Evolutionary conservation across 1,140 invertebrate genomes (phyloP), one percentile per base, ranked within the genome.

Genomic region (Drosophila mojavensis): DNA sequence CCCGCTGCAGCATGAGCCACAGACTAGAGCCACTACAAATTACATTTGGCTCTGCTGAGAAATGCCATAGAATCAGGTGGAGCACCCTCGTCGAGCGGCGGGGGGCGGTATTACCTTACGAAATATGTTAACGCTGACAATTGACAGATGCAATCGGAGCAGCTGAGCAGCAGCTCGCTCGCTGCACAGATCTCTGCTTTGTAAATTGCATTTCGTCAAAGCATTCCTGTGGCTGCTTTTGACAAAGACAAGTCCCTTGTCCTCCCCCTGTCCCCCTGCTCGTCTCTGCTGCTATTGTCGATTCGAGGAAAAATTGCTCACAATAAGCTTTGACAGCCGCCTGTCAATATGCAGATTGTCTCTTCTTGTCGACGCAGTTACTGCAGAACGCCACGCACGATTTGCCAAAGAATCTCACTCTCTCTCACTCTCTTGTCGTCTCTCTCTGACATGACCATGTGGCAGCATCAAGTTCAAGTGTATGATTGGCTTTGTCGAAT

Each of bases 151-250:
- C 84, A 89, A 89, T 69, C 70, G 64, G 84, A 88, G 77, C 64
- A 48, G 45, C 62, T 48, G 58, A 72, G 53, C 33, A 33, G 7
- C 33, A 33, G 0, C 33, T 33, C 5, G 33, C 55, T 15, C 54
- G 61, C 56, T 67, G 58, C 53, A 24, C 53, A 24, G 48, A 71
- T 78, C 55, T 72, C 15, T 48, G 74, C 61, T 48, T 48, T 45
- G 73, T 67, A 89, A 89, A 89, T 89, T 89, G 84, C 84, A 89
- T 89, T 89, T 89, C 78, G 60, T 89, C 84, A 89, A 84, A 89
- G 78, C 78, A 89, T 83, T 89, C 71, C 63, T 88, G 84, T 80
- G 85, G 78, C 80, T 79, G 72, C 78, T 66, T 72, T 64, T 75
- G 64, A 82, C 53, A 81, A 86, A 80, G 59, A 75, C 61, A 61